Conservation (phyloP, 37 sponge, comb jelly and placozoan genomes). For the Axinella damicornis region DNA sequence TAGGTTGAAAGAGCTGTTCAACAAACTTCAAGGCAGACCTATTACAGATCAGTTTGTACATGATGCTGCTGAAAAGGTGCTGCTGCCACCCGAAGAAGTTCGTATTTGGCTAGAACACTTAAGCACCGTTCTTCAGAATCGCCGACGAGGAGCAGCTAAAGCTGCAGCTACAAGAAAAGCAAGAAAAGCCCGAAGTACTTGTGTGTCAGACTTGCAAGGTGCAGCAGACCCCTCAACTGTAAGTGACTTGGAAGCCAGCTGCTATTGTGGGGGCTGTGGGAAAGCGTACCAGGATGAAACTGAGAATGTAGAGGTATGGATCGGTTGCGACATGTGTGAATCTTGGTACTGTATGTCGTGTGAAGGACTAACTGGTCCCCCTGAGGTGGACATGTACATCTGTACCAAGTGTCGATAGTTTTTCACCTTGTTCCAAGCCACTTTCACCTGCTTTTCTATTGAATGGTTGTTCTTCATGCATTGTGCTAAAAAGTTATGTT, state of each 20-base stretch:
- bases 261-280: background rate
- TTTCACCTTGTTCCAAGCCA: too few species aligned
- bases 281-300: background rate
- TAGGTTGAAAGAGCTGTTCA: background rate
- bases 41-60: background rate
- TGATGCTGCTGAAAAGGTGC: constrained; percentile 31
- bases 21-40: background rate
- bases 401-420: too few species aligned
- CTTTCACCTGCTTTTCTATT: too few species aligned
- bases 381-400: too few species aligned
- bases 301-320: background rate
- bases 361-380: too few species aligned
- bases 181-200: too few species aligned
- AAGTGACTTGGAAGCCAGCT: background rate
- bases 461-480: too few species aligned
- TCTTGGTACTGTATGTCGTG: too few species aligned
- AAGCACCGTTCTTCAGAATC: constrained; percentile 34
- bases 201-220: too few species aligned
- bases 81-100: constrained; percentile 25
- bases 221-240: background rate
- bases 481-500: too few species aligned
- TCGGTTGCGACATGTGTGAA: background rate
- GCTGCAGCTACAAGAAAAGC: constrained; percentile 47
- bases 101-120: constrained; percentile 58
- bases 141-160: constrained; percentile 53